These are phyloP conservation scores for Paraplagusia blochii DNA, from an alignment of 2,113 vertebrate species.

Conservation along the genomic window DNA sequence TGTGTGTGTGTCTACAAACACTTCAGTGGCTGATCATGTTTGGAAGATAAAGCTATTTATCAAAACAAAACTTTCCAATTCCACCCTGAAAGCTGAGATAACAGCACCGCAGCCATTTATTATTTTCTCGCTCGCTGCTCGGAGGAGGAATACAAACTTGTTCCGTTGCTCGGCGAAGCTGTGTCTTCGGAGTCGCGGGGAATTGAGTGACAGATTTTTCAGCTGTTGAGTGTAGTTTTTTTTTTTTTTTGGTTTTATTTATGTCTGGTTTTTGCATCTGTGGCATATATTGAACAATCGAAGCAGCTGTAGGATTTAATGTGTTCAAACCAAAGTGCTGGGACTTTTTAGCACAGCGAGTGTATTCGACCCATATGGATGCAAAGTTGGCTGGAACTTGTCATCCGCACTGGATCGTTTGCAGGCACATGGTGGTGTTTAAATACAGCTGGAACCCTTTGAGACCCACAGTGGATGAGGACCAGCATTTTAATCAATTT, in stretches of 20 bases:
- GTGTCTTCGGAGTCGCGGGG: conserved; percentile 5
- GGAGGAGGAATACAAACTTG: conserved; percentile 13
- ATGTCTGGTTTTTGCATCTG: background rate
- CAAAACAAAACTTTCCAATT: conserved; percentile 34
- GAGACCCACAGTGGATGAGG: no score
- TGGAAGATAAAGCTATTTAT: conserved; percentile 26
- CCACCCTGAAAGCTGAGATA: conserved; percentile 22
- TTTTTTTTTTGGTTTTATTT: background rate
- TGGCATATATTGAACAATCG: background rate
- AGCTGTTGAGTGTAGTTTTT: background rate
- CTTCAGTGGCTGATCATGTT: conserved; percentile 24
- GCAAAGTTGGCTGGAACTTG: no score
- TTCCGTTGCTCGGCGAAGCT: conserved; percentile 5
- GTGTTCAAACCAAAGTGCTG: background rate
- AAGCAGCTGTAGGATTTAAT: background rate
- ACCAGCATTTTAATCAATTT: no score
- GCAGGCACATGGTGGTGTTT: no score
- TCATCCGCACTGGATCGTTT: no score
- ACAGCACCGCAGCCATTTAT: conserved; percentile 21
- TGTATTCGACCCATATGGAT: no score
- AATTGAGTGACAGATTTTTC: conserved; percentile 7
- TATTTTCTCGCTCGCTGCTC: conserved; percentile 13
- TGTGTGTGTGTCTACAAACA: background rate
- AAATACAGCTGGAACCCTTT: no score
- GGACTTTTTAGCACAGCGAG: no score